Conservation (phyloP, 2,888 invertebrate genomes). For the Platycheirus rosarum region DNA sequence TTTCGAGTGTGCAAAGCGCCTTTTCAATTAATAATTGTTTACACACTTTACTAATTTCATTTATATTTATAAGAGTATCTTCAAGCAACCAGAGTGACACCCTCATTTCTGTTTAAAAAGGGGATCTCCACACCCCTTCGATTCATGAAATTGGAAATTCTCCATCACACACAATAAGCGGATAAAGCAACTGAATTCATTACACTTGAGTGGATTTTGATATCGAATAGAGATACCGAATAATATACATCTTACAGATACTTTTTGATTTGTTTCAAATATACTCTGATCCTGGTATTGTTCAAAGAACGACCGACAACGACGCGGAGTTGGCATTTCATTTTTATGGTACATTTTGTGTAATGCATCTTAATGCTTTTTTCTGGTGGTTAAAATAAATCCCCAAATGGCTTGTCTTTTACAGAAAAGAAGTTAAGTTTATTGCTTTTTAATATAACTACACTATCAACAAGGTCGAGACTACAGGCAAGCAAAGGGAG, state of each 20-base stretch:
- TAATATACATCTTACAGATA: slow-evolving; percentile 53
- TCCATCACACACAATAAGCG: slow-evolving; percentile 58
- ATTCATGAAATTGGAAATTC: slow-evolving; percentile 44
- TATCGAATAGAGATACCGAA: slow-evolving; percentile 63
- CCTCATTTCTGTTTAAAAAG: background rate
- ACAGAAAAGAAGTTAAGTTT: slow-evolving; percentile 59
- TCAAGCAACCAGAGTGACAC: background rate
- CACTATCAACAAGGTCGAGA: slow-evolving; percentile 21
- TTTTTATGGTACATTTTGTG: slow-evolving; percentile 28
- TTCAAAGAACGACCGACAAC: background rate
- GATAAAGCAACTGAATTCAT: slow-evolving; percentile 74
- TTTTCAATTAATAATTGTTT: slow-evolving; percentile 71
- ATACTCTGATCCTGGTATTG: background rate
- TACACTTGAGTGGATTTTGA: slow-evolving; percentile 72
- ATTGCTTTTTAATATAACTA: slow-evolving; percentile 72
- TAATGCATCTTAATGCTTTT: slow-evolving; percentile 70
- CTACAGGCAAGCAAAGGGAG: background rate
- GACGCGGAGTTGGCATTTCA: slow-evolving; percentile 42
- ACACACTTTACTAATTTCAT: slow-evolving; percentile 72
- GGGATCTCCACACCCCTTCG: background rate
- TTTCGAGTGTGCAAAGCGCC: slow-evolving; percentile 24
- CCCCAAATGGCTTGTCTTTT: slow-evolving; percentile 62
- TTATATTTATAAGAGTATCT: slow-evolving; percentile 64
- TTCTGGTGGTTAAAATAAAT: slow-evolving; percentile 56
- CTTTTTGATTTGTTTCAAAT: slow-evolving; percentile 64